Conservation (phyloP, 37 sponge, comb jelly and placozoan genomes). For the Beroe forskalii region DNA sequence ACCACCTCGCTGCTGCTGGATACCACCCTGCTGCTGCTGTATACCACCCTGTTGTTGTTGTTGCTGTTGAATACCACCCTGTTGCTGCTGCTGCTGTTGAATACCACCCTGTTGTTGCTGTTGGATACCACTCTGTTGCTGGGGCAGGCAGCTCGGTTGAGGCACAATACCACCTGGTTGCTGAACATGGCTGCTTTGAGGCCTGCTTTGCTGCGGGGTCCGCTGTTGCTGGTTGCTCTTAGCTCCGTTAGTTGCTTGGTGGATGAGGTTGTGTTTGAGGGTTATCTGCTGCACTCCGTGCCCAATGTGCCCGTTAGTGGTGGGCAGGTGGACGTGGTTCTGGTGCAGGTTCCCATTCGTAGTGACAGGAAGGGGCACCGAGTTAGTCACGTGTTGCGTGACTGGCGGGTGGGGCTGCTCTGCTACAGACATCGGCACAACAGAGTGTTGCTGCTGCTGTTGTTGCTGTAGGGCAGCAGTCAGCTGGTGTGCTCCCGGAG, state of each 20-base stretch:
- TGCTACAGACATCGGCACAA: too few species aligned
- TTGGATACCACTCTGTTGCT: background rate
- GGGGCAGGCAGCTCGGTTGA: background rate
- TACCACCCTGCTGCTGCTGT: background rate
- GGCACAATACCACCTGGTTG: background rate
- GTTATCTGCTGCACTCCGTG: constrained; percentile 47
- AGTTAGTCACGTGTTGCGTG: constrained; percentile 14
- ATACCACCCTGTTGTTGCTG: background rate
- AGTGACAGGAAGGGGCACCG: constrained; percentile 1
- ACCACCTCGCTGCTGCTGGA: background rate
- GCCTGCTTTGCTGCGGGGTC: background rate
- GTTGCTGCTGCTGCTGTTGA: constrained; percentile 1
- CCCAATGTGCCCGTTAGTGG: constrained; percentile 28
- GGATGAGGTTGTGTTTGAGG: background rate
- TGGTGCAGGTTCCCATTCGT: background rate
- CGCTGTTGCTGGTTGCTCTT: too few species aligned
- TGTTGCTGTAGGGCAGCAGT: background rate
- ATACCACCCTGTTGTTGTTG: background rate
- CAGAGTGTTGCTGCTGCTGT: constrained; percentile 39
- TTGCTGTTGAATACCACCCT: background rate
- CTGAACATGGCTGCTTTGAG: background rate
- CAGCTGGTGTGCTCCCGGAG: background rate
- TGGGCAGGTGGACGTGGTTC: constrained; percentile 5
- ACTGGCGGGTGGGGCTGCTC: background rate
- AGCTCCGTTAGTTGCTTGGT: background rate